Evolutionary conservation across 2,888 invertebrate species (phyloP).

Genomic region (Clistopyga incitator): DNA sequence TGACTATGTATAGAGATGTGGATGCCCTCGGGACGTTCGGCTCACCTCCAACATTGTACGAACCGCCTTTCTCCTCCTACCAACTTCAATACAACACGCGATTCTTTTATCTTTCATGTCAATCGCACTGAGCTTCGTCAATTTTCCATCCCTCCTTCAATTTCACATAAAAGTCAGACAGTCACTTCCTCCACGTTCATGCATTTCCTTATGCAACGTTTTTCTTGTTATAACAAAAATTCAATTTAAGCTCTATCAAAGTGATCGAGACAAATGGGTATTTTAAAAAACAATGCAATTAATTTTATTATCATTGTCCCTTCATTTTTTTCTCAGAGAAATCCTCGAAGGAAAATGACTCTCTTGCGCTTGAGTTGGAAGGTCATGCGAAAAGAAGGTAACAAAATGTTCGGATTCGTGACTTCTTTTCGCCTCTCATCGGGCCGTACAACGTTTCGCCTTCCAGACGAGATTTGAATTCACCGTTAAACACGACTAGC

Average conservation of each 20-base stretch:
- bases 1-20: conserved; percentile 4
- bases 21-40: not conserved
- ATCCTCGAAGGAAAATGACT: not conserved
- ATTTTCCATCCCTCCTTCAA: not conserved
- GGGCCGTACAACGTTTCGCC: conserved; percentile 50
- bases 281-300: not conserved
- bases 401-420: conserved; percentile 31
- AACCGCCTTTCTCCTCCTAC: conserved; percentile 2
- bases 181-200: not conserved
- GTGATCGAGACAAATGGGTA: too few relatives aligned
- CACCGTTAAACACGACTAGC: conserved; percentile 76
- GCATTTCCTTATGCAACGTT: not conserved
- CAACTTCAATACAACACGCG: conserved; percentile 5
- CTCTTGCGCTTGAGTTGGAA: not conserved
- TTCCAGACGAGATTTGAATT: conserved; percentile 75
- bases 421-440: conserved; percentile 44
- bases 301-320: not conserved
- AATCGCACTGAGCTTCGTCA: not conserved
- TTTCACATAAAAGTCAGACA: not conserved
- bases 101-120: conserved; percentile 23
- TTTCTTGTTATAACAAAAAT: not conserved
- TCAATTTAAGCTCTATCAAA: too few relatives aligned
- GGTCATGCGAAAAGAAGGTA: not conserved
- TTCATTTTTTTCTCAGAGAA: not conserved
- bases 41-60: not conserved